Base-by-base conservation (phyloP, 1,140 invertebrate genomes). In the Cydia amplana region DNA sequence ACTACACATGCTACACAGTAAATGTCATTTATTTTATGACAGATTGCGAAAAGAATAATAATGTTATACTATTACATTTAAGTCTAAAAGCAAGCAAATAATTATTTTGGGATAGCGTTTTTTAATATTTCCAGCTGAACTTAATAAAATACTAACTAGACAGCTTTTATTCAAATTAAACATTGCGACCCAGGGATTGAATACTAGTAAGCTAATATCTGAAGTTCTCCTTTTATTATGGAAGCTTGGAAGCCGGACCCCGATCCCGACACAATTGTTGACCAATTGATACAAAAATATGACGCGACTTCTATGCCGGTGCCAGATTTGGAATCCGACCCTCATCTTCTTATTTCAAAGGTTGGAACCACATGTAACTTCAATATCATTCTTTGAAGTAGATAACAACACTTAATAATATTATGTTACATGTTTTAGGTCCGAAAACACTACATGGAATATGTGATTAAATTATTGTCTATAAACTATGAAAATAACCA, bases 361-460 rank as follows among this genome's bases (percentile, higher is more conserved):
- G 89, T 89, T 73, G 49, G 43, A 46, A 46, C 43, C 43, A 16
- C 12, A 5, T 36, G 20, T 64, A 36, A 10, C 40, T 40, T 36
- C 1, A 28, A 1, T 72, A 20, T 18, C 32, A 16, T 51, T 55
- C 32, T 14, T 18, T 4, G 43, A 28, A 73, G 18, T 43, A 72
- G 43, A 12, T 64, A 36, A 36, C 14, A 73, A 23, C 46, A 74
- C 23, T 72, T 67, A 75, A 72, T 79, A 72, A 23, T 73, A 0
- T 74, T 73, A 0, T 74, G 7, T 40, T 72, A n/a, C 28, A 25
- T 78, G 25, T 83, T 83, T 28, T 73, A 93, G 93, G 91, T 93
- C 18, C 87, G 93, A 23, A 91, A 93, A 80, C 86, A 91, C 81
- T 93, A 93, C 74, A 87, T 93, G 84, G 90, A 91, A 72, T 87